phyloP scores from a whole-genome alignment of 1,140 invertebrate genomes.

The Chionoecetes opilio region DNA sequence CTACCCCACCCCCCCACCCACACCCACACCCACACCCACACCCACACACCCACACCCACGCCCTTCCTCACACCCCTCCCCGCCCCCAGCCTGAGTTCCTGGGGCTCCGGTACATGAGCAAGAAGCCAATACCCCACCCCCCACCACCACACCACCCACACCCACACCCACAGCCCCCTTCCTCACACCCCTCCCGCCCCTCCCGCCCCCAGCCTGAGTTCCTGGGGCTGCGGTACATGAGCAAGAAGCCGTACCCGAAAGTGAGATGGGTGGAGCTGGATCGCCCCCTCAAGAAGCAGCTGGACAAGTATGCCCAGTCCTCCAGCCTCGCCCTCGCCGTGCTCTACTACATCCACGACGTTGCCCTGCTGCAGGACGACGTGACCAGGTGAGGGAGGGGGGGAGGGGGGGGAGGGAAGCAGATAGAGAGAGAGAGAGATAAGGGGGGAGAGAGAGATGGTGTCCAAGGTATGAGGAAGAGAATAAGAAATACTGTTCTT shows the following conservation, averaged over 20 bases:
- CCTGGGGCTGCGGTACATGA: constrained; percentile 92
- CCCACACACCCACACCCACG: too few species aligned
- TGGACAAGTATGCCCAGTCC: constrained; percentile 95
- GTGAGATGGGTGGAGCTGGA: constrained; percentile 95
- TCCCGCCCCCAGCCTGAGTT: constrained; percentile 88
- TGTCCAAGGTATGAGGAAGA: too few species aligned
- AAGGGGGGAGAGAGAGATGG: background rate
- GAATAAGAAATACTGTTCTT: too few species aligned
- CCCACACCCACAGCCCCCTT: background rate
- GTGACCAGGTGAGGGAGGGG: constrained; percentile 84
- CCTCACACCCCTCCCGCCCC: background rate
- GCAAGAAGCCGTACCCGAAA: constrained; percentile 83
- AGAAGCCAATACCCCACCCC: constrained; percentile 81
- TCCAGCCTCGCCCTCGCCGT: constrained; percentile 93
- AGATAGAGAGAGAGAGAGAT: background rate
- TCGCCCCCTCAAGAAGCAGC: constrained; percentile 94
- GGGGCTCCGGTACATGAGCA: constrained; percentile 90
- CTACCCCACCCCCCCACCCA: too few species aligned
- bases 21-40: too few species aligned
- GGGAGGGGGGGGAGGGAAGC: background rate
- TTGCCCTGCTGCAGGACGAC: constrained; percentile 93
- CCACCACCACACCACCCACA: too few species aligned
- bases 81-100: constrained; percentile 90
- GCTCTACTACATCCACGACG: constrained; percentile 96
- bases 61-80: background rate